Conservation (phyloP, 1,140 invertebrate genomes). For the Aphaenogaster rudis region DNA sequence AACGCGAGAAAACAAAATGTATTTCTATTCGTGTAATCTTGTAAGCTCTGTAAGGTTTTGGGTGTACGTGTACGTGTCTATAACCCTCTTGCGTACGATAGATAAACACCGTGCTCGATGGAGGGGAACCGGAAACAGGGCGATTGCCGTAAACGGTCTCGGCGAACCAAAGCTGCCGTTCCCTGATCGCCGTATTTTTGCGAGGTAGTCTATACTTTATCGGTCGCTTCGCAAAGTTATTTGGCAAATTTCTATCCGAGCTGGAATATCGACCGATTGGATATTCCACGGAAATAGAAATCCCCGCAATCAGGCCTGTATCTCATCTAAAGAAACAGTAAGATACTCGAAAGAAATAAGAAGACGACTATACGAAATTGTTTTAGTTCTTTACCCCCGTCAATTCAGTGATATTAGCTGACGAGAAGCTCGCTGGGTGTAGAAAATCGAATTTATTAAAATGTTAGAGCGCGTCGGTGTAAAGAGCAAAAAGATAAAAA, state of each 20-base stretch:
- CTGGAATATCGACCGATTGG: neutral
- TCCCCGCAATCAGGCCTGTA: neutral
- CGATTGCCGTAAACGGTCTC: neutral
- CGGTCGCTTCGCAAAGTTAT: neutral
- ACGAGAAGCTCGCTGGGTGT: conserved; percentile 55
- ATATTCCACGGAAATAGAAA: neutral
- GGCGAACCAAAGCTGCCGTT: neutral
- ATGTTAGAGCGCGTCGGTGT: conserved; percentile 35
- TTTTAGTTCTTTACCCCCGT: neutral
- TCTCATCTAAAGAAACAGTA: neutral
- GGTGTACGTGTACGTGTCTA: conserved; percentile 83
- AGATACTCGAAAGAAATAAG: neutral
- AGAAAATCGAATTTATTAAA: conserved; percentile 45
- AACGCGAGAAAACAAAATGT: conserved; percentile 66
- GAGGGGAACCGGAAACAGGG: conserved; percentile 58
- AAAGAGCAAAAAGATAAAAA: conserved; percentile 35
- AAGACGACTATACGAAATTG: neutral
- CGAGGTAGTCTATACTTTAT: neutral
- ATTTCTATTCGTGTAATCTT: conserved; percentile 80
- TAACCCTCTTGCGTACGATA: conserved; percentile 74
- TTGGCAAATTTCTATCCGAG: conserved; percentile 2
- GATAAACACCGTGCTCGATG: conserved; percentile 57
- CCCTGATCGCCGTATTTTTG: neutral
- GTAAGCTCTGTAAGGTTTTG: conserved; percentile 82
- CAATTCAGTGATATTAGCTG: conserved; percentile 59